A percentile compares a stretch with the other conserved stretches of the same genome.
phyloP scores from a whole-genome alignment of 2,888 invertebrate species.

The Strigamia crassipes region DNA sequence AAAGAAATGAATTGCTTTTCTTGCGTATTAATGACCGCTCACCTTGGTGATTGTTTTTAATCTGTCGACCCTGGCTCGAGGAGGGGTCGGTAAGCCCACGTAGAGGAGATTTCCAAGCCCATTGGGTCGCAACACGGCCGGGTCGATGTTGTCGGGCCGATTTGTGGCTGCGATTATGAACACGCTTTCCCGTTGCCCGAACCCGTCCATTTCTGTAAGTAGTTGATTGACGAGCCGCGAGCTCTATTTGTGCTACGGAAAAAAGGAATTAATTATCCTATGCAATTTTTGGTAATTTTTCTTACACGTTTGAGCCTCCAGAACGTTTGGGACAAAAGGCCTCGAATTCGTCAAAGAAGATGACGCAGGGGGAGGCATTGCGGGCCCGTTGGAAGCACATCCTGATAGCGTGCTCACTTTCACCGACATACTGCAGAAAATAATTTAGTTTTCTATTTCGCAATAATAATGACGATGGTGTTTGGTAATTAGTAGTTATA shows the following conservation, averaged over 20 bases:
- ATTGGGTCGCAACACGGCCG: conserved; percentile 88
- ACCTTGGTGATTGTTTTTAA: conserved; percentile 84
- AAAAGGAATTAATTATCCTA: neutral
- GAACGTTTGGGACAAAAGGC: conserved; percentile 89
- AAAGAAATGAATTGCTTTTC: too few species aligned
- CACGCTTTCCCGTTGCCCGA: conserved; percentile 77
- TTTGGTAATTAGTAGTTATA: too few species aligned
- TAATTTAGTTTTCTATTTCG: too few species aligned
- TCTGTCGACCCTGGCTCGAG: conserved; percentile 82
- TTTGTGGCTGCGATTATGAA: conserved; percentile 95
- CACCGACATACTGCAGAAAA: conserved; percentile 84
- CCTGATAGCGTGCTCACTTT: conserved; percentile 96
- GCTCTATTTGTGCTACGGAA: neutral
- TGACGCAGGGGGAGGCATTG: conserved; percentile 95
- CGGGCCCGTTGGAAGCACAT: conserved; percentile 92
- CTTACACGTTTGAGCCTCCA: conserved; percentile 69
- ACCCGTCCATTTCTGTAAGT: conserved; percentile 92
- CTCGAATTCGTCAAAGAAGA: conserved; percentile 98
- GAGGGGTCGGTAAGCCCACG: conserved; percentile 83
- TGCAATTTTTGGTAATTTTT: too few species aligned
- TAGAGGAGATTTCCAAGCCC: conserved; percentile 87
- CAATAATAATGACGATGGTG: too few species aligned
- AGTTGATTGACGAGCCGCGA: conserved; percentile 65
- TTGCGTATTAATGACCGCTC: too few species aligned
- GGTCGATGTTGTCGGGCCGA: conserved; percentile 94